Evolutionary conservation across 53 echinoderm and acorn worm genomes (phyloP), one percentile per base, ranked within the genome.

Genomic region (Actinopyga echinites): DNA sequence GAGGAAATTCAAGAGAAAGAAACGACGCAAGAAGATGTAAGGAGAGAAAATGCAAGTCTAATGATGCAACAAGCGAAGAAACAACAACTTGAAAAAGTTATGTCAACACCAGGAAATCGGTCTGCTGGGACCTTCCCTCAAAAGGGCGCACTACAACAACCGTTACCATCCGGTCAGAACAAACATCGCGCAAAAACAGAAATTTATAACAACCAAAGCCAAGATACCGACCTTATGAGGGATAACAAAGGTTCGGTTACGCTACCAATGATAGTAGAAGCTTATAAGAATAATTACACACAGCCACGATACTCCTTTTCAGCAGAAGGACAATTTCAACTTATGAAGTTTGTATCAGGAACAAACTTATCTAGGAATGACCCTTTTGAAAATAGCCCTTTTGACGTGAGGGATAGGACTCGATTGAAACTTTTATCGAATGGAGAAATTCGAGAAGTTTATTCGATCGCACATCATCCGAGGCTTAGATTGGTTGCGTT

Each of bases 371-470:
- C 60, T 15, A 45, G 26, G 24, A 37, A 57, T 60, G 59, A 35
- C 23, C 19, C 59, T 3, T 80, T 80, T 17, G 44, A 60, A 1
- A 30, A 40, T 11, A 80, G 60, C 26, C 60, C 59, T 24, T 80
- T 80, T 37, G 36, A 24, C 29, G 31, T 23, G 11, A 28, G 9
- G 23, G 80, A 80, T 59, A 80, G 35, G 59, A 36, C 35, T 11
- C 57, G 5, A 19, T 32, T 80, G 5, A 60, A 19, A 11, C 59
- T 80, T 36, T 43, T 80, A 40, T 59, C 62, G 6, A 31, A 61
- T 17, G 80, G 60, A 1, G 36, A 17, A 28, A 40, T 80, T 36
- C 59, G 62, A n/a, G 80, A 80, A 80, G 59, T 80, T n/a, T 80
- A 80, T 61, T 60, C 60, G 17, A 26, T 80, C 12, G 3, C 7